A percentile compares a stretch with the other conserved stretches of the same genome.
Evolutionary conservation across 2,113 vertebrate species (phyloP).

Genomic region (Malurus melanocephalus): DNA sequence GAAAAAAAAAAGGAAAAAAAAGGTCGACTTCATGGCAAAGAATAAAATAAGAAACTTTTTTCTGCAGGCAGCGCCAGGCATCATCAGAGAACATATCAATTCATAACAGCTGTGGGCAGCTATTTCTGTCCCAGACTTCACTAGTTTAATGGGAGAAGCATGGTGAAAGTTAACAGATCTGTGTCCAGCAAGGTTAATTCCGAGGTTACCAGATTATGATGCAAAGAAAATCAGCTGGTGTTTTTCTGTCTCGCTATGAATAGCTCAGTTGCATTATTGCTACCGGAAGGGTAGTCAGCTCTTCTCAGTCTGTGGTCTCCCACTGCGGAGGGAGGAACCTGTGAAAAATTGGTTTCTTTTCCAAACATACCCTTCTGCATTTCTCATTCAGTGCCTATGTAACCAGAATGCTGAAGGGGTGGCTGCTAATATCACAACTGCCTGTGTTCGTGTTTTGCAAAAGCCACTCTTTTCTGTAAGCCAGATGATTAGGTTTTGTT

Average conservation of each 20-base stretch:
- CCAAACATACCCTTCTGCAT: conserved; percentile 33
- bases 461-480: neutral
- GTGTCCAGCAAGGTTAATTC: conserved; percentile 49
- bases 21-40: neutral
- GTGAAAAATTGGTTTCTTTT: conserved; percentile 32
- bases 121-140: conserved; percentile 45
- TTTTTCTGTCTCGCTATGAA: conserved; percentile 29
- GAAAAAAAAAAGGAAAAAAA: neutral
- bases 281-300: conserved; percentile 25
- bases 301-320: conserved; percentile 45
- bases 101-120: conserved; percentile 36
- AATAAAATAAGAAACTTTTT: conserved; percentile 18
- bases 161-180: conserved; percentile 40
- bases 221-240: conserved; percentile 20
- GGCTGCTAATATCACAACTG: conserved; percentile 9
- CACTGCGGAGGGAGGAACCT: conserved; percentile 30
- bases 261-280: neutral
- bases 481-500: neutral
- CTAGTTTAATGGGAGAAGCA: conserved; percentile 6
- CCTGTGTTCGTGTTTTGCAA: neutral
- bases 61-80: neutral
- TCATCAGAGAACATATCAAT: conserved; percentile 16
- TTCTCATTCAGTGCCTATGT: neutral
- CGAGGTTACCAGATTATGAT: conserved; percentile 36
- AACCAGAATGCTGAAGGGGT: neutral